A percentile compares a stretch with the other conserved stretches of the same genome.
Conservation (phyloP, 2,113 vertebrate species). For the Ornithorhynchus anatinus region DNA sequence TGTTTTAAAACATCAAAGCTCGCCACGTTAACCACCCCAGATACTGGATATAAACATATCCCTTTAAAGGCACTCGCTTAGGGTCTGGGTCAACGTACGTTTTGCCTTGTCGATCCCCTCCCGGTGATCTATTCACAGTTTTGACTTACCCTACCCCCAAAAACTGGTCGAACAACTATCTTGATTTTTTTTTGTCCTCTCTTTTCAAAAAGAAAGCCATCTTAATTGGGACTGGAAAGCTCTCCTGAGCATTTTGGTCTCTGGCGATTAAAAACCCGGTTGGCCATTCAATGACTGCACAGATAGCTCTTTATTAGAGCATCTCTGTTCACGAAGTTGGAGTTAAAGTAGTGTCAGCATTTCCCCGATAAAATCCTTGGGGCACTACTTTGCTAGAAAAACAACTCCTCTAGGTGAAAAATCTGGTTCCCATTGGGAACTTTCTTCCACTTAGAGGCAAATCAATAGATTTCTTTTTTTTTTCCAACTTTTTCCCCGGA, state of each 20-base stretch:
- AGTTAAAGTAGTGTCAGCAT: neutral
- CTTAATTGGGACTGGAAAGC: neutral
- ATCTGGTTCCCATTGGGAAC: rapidly evolving
- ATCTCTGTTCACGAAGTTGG: neutral
- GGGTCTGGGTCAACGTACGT: neutral
- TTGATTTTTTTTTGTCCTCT: neutral
- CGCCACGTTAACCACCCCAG: rapidly evolving
- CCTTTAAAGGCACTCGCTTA: neutral
- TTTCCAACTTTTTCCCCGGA: too few species aligned
- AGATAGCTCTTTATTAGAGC: neutral
- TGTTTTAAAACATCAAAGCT: conserved; percentile 7
- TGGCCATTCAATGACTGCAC: neutral
- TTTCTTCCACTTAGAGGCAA: neutral
- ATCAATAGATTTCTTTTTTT: neutral
- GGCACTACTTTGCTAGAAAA: neutral
- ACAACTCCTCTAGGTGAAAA: neutral
- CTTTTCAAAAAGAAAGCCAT: neutral
- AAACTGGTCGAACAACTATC: neutral
- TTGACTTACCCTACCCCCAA: rapidly evolving
- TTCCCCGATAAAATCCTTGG: neutral
- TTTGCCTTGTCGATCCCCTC: neutral
- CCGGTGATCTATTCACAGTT: neutral
- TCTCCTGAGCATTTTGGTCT: conserved; percentile 18
- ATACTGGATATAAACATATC: neutral
- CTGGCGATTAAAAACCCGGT: neutral